phyloP scores from a whole-genome alignment of 1,140 invertebrate species.

The Aleiodes sp. region DNA sequence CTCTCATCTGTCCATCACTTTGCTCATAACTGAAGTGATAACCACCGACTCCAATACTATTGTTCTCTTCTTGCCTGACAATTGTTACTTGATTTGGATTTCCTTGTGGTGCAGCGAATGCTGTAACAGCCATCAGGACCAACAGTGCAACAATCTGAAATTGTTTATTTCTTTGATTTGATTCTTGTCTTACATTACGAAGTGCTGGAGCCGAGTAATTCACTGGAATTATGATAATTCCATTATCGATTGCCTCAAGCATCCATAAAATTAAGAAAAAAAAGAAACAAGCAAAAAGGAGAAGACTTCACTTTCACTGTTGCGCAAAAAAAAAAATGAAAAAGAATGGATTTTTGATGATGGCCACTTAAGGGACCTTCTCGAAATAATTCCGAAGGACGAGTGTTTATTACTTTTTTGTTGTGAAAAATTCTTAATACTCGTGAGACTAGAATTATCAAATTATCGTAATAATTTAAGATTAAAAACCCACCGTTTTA shows the following conservation, averaged over 20 bases:
- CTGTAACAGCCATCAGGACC: constrained; percentile 44
- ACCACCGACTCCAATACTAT: constrained; percentile 62
- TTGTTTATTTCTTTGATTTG: neutral
- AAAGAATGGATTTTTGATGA: constrained; percentile 30
- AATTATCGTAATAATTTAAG: no score
- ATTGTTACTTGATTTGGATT: constrained; percentile 57
- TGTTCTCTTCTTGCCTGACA: constrained; percentile 59
- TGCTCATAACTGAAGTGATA: constrained; percentile 64
- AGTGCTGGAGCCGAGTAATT: neutral
- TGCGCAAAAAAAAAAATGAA: constrained; percentile 48
- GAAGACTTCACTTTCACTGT: constrained; percentile 60
- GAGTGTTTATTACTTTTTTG: neutral
- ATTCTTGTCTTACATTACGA: neutral
- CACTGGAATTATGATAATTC: constrained; percentile 9
- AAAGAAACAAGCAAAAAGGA: constrained; percentile 44
- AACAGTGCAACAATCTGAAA: constrained; percentile 52
- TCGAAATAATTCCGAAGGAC: neutral
- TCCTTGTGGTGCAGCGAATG: constrained; percentile 56
- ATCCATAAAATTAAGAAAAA: constrained; percentile 1
- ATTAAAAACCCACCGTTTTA: constrained; percentile 54
- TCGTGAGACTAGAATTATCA: no score
- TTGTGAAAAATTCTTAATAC: no score
- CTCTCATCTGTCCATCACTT: constrained; percentile 62
- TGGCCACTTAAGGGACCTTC: neutral
- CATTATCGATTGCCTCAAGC: neutral